Percentiles rank a stretch among this genome's conserved stretches.
Evolutionary conservation across 2,113 vertebrate species (phyloP).

Genomic region (Saguinus imperator): DNA sequence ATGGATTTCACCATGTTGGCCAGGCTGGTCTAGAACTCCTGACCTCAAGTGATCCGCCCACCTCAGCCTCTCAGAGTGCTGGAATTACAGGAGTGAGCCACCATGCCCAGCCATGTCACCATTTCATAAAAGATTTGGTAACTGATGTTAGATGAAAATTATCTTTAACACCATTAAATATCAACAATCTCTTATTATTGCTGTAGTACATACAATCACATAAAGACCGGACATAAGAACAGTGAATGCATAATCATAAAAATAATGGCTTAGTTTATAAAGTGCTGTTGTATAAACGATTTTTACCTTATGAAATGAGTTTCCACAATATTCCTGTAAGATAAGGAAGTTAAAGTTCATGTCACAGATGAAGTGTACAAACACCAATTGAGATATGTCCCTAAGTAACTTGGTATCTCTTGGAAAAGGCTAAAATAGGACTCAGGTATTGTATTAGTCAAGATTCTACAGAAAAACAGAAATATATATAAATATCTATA

Average conservation of each 20-base stretch:
- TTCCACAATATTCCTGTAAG: constrained; percentile 13
- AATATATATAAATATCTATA: background rate
- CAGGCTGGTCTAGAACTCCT: too few relatives aligned
- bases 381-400: background rate
- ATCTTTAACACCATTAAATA: background rate
- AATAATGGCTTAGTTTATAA: constrained; percentile 11
- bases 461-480: background rate
- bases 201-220: background rate
- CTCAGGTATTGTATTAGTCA: background rate
- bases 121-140: background rate
- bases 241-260: background rate
- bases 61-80: too few relatives aligned
- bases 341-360: background rate
- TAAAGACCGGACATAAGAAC: background rate
- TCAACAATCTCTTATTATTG: background rate
- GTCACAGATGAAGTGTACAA: background rate
- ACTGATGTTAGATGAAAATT: background rate
- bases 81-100: too few relatives aligned
- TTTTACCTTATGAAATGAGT: background rate
- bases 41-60: too few relatives aligned
- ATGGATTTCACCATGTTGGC: too few relatives aligned
- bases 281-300: background rate
- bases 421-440: background rate
- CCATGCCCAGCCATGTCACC: too few relatives aligned
- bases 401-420: background rate